Conservation (phyloP, 2,797 vertebrate species). For the Cossypha polioptera region DNA sequence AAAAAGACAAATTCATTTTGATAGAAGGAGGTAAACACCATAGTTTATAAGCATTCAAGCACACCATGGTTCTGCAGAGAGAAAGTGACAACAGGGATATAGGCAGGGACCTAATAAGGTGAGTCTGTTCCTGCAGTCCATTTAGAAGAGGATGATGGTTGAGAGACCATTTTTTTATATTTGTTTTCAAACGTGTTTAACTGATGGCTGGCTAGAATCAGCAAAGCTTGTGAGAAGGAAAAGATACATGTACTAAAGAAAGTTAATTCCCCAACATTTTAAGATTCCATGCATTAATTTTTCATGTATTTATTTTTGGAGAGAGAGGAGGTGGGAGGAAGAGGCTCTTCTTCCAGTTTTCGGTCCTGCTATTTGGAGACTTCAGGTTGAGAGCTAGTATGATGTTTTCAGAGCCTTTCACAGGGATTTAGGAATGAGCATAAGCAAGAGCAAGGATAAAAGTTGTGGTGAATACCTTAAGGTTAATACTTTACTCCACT, state of each 20-base stretch:
- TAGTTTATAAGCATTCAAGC: neutral
- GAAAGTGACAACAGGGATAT: neutral
- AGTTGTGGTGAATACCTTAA: neutral
- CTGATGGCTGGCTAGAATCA: neutral
- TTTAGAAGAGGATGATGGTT: neutral
- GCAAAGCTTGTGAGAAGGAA: neutral
- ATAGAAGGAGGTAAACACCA: neutral
- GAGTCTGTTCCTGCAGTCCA: neutral
- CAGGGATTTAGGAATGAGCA: neutral
- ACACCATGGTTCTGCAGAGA: neutral
- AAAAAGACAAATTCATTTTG: neutral
- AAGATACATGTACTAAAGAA: neutral
- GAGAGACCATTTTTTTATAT: neutral
- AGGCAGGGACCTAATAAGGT: neutral
- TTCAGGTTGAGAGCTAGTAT: neutral
- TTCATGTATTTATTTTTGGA: slow-evolving; percentile 49
- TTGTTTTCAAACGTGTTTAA: neutral
- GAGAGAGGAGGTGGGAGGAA: slow-evolving; percentile 15
- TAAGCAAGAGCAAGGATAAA: neutral
- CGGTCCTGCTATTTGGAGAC: slow-evolving; percentile 34
- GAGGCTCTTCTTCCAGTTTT: slow-evolving; percentile 41
- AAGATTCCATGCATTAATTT: slow-evolving; percentile 23
- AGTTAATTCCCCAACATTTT: slow-evolving; percentile 3
- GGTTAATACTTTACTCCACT: neutral
- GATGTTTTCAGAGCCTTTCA: slow-evolving; percentile 28